Conservation (phyloP, 2,113 vertebrate genomes). For the Callopanchax toddi region DNA sequence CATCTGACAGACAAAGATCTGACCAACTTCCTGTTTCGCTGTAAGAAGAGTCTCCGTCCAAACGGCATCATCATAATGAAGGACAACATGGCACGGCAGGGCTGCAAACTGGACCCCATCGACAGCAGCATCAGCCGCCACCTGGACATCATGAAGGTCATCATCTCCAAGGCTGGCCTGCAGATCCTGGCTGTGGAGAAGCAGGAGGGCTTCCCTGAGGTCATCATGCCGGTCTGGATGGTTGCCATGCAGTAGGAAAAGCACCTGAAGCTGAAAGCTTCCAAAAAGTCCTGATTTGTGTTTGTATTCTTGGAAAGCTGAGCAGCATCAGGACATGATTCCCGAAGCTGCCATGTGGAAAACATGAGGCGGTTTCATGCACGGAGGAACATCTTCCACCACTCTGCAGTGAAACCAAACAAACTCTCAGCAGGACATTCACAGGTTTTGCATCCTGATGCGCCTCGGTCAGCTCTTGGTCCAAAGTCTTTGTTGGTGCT, state of each 20-base stretch:
- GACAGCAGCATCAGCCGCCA: conserved; percentile 94
- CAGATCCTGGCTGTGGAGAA: conserved; percentile 82
- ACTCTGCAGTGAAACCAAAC: conserved; percentile 11
- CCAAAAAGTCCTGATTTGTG: conserved; percentile 1
- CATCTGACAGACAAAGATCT: conserved; percentile 95
- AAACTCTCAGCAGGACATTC: conserved; percentile 18
- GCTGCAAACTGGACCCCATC: conserved; percentile 87
- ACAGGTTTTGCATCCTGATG: no score
- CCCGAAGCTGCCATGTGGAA: not conserved
- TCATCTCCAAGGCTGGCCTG: conserved; percentile 88
- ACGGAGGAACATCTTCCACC: conserved; percentile 10
- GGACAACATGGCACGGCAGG: conserved; percentile 93
- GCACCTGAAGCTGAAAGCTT: not conserved
- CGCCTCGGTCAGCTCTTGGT: no score
- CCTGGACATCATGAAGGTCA: conserved; percentile 86
- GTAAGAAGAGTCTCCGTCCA: conserved; percentile 86
- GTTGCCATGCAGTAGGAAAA: conserved; percentile 81
- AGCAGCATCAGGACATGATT: conserved; percentile 19
- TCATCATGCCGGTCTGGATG: conserved; percentile 94
- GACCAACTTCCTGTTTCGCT: conserved; percentile 86
- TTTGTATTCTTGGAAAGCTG: not conserved
- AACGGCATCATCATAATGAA: conserved; percentile 92
- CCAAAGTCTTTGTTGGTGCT: no score
- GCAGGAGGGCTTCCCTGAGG: conserved; percentile 90
- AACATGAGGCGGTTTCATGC: conserved; percentile 17